Base-by-base conservation (phyloP, 2,888 invertebrate genomes). In the Nymphalis urticae region DNA sequence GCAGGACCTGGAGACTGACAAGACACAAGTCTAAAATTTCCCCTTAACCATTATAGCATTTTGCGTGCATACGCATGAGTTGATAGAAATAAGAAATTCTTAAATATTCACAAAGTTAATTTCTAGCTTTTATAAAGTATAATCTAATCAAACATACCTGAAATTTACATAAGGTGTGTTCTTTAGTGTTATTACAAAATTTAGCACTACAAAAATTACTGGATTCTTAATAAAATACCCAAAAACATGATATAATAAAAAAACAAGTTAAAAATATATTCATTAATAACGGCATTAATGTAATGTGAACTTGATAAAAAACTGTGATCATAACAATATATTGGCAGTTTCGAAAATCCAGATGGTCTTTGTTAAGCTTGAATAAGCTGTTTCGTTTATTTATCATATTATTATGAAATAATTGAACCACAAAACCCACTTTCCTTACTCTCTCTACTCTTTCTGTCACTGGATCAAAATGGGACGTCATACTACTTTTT, bases 101-200 rank as follows among this genome's bases (percentile, higher is more conserved):
- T 50, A n/a, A n/a, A 17, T n/a, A 19, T 42, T 50, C 50, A 19
- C 19, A 50, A 50, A n/a, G 6, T 17, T 50, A 50, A 1, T 6
- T 32, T 6, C 6, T 42, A 42, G 42, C 24, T 32, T 7, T 32
- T 32, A 32, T 8, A 56, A 24, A 17, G 16, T 5, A n/a, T n/a
- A 6, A 13, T 24, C n/a, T 2, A 17, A 56, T 56, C 7, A n/a
- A 59, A 60, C 69, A 48, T 74, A 89, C 89, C 82, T 76, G 80
- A 76, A 82, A 87, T 82, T 82, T 84, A 75, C 89, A 90, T 68
- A 87, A 76, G 3, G 80, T 82, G 66, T 87, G 84, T 69, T 85
- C 80, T 70, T 83, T 84, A 64, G 76, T 84, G 50, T 82, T 81
- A 71, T 79, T 79, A 70, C 87, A 89, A 76, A 76, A 78, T 60